These are phyloP conservation scores for Falco rusticolus DNA, from an alignment of 2,797 vertebrate genomes.

Conservation along the genomic window DNA sequence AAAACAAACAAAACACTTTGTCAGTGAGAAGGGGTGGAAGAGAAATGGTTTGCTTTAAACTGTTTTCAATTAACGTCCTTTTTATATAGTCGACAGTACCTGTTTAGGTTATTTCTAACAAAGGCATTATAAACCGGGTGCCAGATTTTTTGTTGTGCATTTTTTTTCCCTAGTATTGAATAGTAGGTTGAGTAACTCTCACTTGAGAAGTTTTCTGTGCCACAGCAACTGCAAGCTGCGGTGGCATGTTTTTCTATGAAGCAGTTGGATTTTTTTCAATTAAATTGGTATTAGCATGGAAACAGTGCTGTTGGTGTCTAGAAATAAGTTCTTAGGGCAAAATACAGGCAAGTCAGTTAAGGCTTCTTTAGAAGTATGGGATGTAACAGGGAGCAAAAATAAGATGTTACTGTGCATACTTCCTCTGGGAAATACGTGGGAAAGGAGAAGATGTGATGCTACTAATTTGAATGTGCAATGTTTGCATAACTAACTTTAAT, in stretches of 20 bases:
- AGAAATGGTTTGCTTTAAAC: not conserved
- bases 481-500: constrained; percentile 57
- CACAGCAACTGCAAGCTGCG: not conserved
- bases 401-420: not conserved
- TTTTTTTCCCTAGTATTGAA: not conserved
- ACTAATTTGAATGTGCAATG: constrained; percentile 36
- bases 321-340: not conserved
- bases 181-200: not conserved
- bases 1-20: not conserved
- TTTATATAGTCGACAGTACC: not conserved
- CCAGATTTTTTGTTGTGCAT: not conserved
- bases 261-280: not conserved
- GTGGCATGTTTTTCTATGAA: not conserved
- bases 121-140: accelerated
- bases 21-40: not conserved
- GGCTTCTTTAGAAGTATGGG: not conserved
- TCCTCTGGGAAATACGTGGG: constrained; percentile 56
- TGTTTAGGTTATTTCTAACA: not conserved
- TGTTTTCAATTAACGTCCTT: not conserved
- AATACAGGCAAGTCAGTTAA: not conserved
- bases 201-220: not conserved
- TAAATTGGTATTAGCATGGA: not conserved
- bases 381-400: not conserved
- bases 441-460: not conserved
- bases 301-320: not conserved